Evolutionary conservation across 2,888 invertebrate species (phyloP).

Genomic region (Xylocampa areola): DNA sequence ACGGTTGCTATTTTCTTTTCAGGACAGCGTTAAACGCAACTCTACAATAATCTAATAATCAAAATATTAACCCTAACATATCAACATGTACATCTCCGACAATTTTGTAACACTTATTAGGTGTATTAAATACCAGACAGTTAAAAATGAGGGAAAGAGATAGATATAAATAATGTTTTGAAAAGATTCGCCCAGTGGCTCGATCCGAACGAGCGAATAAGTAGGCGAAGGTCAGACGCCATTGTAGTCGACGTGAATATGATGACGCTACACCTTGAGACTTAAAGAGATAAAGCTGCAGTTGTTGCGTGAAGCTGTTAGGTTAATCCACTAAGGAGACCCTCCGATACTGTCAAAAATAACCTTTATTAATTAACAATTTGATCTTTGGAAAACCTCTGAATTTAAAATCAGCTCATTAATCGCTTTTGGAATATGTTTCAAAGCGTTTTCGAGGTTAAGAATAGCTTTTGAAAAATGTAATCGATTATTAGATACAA

Average conservation of each 20-base stretch:
- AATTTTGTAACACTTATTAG: constrained; percentile 46
- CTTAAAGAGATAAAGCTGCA: constrained; percentile 70
- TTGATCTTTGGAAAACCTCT: neutral
- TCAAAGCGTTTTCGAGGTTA: no score
- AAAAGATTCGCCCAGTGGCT: constrained; percentile 82
- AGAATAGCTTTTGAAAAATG: no score
- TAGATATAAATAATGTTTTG: constrained; percentile 73
- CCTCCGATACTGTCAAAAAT: constrained; percentile 8
- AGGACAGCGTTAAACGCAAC: constrained; percentile 11
- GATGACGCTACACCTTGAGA: constrained; percentile 77
- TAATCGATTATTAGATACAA: no score
- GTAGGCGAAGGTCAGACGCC: constrained; percentile 87
- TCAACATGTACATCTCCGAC: constrained; percentile 27
- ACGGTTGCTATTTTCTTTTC: neutral
- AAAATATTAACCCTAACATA: constrained; percentile 36
- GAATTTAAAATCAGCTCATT: constrained; percentile 22
- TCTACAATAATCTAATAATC: constrained; percentile 41
- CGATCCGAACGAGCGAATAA: constrained; percentile 84
- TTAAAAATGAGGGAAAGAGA: constrained; percentile 63
- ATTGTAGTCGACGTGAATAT: constrained; percentile 81
- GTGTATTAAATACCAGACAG: constrained; percentile 33
- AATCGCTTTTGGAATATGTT: no score
- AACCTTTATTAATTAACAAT: neutral
- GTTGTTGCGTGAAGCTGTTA: constrained; percentile 59
- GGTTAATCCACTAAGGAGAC: constrained; percentile 15